phyloP scores from a whole-genome alignment of 1,140 invertebrate genomes.

The Nephila pilipes region DNA sequence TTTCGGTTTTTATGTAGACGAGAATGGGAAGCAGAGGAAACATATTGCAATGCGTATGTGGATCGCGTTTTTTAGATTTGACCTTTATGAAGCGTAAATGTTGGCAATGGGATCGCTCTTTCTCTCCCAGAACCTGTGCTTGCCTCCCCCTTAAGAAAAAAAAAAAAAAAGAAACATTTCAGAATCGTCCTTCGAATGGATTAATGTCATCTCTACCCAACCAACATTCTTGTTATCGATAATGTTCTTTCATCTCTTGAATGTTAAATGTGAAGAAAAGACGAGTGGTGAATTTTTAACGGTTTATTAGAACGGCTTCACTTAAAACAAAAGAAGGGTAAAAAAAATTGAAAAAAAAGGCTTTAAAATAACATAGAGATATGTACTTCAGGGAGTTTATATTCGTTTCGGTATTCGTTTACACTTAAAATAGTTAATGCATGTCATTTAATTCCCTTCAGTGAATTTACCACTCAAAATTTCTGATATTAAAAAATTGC shows the following conservation, averaged over 20 bases:
- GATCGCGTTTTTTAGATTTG: slow-evolving; percentile 8
- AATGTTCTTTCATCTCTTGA: background rate
- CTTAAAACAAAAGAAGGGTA: background rate
- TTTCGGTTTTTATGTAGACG: background rate
- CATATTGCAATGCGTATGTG: background rate
- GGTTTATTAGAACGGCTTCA: background rate
- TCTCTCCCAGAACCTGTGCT: background rate
- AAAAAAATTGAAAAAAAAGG: too few species aligned
- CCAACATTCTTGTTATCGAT: background rate
- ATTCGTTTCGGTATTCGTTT: too few species aligned
- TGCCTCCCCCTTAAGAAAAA: too few species aligned
- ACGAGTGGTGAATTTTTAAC: slow-evolving; percentile 1
- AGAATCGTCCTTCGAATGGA: slow-evolving; percentile 1
- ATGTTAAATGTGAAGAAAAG: background rate
- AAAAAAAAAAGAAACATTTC: too few species aligned
- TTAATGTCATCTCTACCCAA: background rate
- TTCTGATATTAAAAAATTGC: too few species aligned
- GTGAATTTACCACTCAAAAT: too few species aligned
- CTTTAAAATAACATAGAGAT: too few species aligned
- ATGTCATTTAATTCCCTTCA: too few species aligned
- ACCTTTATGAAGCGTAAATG: slow-evolving; percentile 26
- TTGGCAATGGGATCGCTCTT: background rate
- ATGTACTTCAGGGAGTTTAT: too few species aligned
- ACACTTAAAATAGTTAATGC: too few species aligned
- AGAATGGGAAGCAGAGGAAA: background rate